These are phyloP conservation scores for Psittacara wagleri DNA, from an alignment of 2,113 vertebrate species.

Conservation along the genomic window DNA sequence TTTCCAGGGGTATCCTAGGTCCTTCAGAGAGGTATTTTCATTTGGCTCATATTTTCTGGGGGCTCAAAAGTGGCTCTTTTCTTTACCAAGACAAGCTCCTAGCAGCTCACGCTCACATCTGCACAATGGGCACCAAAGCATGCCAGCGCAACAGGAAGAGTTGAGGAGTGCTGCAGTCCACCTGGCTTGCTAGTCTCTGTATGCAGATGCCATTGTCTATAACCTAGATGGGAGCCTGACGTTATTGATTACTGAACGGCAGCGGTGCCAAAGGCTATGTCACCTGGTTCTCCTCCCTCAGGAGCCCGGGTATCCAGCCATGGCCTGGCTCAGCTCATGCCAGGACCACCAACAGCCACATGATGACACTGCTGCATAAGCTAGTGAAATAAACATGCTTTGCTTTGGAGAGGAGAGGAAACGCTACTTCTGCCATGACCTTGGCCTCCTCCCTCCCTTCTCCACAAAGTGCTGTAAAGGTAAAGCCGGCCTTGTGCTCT, in stretches of 20 bases:
- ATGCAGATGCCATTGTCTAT: neutral
- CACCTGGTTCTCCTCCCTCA: neutral
- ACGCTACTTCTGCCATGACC: neutral
- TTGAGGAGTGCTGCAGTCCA: accelerated
- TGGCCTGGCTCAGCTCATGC: neutral
- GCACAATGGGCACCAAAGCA: neutral
- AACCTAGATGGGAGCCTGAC: neutral
- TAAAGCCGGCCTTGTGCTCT: neutral
- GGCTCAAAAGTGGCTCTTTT: neutral
- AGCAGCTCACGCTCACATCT: neutral
- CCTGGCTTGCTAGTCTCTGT: neutral
- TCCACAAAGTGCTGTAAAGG: neutral
- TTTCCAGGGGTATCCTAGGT: neutral
- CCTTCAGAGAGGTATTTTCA: neutral
- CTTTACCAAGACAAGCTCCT: neutral
- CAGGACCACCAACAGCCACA: neutral
- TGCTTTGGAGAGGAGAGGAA: too few species aligned
- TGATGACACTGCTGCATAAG: neutral
- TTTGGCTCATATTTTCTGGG: neutral
- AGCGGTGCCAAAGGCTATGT: accelerated
- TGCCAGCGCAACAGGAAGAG: neutral
- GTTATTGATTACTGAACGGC: accelerated
- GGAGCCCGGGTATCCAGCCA: neutral
- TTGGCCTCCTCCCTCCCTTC: neutral
- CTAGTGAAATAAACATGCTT: neutral